Percentiles rank a stretch among this genome's conserved stretches.
Evolutionary conservation across 2,113 vertebrate species (phyloP).

Genomic region (Bufo bufo): DNA sequence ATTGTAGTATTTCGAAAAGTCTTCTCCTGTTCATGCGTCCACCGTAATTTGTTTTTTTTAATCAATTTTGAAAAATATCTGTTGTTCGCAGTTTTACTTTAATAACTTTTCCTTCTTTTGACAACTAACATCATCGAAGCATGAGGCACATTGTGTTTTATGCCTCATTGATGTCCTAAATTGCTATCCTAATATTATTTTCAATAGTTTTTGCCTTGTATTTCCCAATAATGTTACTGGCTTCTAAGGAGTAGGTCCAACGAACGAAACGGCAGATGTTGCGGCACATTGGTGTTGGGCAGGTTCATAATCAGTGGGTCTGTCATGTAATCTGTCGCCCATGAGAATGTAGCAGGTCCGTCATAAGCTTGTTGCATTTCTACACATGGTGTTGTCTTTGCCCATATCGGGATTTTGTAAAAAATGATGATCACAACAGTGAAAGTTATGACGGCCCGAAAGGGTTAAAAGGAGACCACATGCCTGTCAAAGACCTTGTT

Average conservation of each 20-base stretch:
- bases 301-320: background rate
- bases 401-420: background rate
- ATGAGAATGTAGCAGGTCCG: background rate
- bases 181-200: no score
- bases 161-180: no score
- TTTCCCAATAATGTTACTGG: background rate
- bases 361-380: background rate
- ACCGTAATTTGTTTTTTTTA: no score
- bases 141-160: no score
- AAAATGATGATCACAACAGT: background rate
- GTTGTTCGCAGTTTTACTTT: no score
- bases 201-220: background rate
- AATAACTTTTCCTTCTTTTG: no score
- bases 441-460: slow-evolving; percentile 19
- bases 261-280: background rate
- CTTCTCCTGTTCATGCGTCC: no score
- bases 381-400: background rate
- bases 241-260: background rate
- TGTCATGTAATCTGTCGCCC: background rate
- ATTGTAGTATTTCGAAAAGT: no score
- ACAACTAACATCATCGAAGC: no score
- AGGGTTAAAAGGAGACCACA: slow-evolving; percentile 92
- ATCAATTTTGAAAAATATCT: no score
- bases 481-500: slow-evolving; percentile 90
- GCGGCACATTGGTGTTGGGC: background rate